Percentiles rank a stretch among this genome's conserved stretches.
Evolutionary conservation across 1,140 invertebrate species (phyloP).

Genomic region (Atta texana): DNA sequence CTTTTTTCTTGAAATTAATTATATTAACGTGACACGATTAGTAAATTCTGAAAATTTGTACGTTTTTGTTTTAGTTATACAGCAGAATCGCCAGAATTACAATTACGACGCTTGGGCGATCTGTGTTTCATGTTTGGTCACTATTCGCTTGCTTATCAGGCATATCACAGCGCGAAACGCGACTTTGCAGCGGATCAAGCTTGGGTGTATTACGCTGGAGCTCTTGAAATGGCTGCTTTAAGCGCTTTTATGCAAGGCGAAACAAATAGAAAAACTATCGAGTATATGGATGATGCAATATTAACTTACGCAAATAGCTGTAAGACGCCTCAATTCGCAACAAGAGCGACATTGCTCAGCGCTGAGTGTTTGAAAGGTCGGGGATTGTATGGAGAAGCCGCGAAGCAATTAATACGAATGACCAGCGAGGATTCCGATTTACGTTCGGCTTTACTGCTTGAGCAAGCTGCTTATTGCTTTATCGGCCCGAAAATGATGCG

Average conservation of each 20-base stretch:
- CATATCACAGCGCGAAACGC: slow-evolving; percentile 97
- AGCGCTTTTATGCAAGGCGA: slow-evolving; percentile 96
- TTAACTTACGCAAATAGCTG: slow-evolving; percentile 95
- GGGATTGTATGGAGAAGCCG: slow-evolving; percentile 94
- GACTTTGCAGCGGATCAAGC: slow-evolving; percentile 98
- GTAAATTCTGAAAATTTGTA: not conserved
- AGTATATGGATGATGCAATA: slow-evolving; percentile 98
- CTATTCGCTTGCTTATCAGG: slow-evolving; percentile 96
- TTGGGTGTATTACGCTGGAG: slow-evolving; percentile 98
- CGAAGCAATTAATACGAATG: slow-evolving; percentile 97
- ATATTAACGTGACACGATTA: not conserved
- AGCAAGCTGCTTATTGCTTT: slow-evolving; percentile 98
- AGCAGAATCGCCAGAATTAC: slow-evolving; percentile 96
- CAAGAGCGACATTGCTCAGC: slow-evolving; percentile 94
- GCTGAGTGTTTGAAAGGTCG: slow-evolving; percentile 94
- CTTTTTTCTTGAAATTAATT: not conserved
- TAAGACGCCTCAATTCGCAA: slow-evolving; percentile 95
- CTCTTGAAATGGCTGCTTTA: slow-evolving; percentile 97
- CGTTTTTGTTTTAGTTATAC: slow-evolving; percentile 89
- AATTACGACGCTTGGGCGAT: slow-evolving; percentile 96
- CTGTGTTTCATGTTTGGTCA: slow-evolving; percentile 98
- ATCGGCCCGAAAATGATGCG: slow-evolving; percentile 93
- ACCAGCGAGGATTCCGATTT: slow-evolving; percentile 97
- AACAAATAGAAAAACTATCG: slow-evolving; percentile 91
- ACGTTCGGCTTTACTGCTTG: slow-evolving; percentile 95